These are phyloP conservation scores for Cordilura impudica DNA, from an alignment of 2,888 invertebrate genomes.

Conservation along the genomic window DNA sequence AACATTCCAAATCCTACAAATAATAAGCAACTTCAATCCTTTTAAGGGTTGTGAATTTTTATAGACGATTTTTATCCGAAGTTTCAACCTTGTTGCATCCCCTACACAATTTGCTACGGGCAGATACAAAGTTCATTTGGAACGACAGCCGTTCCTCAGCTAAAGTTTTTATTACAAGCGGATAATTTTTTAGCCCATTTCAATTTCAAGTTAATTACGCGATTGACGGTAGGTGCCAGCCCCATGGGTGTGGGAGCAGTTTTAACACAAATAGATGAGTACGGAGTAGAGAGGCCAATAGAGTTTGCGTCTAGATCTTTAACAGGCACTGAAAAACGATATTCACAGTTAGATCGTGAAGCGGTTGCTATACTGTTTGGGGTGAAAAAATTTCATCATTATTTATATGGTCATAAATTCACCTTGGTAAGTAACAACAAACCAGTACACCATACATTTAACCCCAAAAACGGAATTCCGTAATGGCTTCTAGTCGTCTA, in stretches of 20 bases:
- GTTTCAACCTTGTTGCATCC: conserved; percentile 16
- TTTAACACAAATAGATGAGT: conserved; percentile 68
- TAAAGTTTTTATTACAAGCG: conserved; percentile 23
- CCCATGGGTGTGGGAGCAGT: conserved; percentile 68
- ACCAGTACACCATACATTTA: conserved; percentile 41
- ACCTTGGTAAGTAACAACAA: conserved; percentile 45
- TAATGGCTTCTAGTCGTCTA: conserved; percentile 67
- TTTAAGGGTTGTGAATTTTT: conserved; percentile 64
- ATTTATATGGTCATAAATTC: conserved; percentile 39
- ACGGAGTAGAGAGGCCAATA: conserved; percentile 72
- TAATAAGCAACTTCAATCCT: conserved; percentile 62
- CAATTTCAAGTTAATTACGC: conserved; percentile 62
- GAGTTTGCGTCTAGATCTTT: conserved; percentile 71
- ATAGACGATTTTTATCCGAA: conserved; percentile 37
- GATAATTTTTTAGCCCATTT: conserved; percentile 64
- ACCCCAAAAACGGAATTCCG: conserved; percentile 49
- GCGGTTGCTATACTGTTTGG: conserved; percentile 71
- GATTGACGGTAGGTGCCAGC: conserved; percentile 67
- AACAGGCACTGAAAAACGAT: conserved; percentile 67
- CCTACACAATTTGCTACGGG: conserved; percentile 21
- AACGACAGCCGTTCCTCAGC: conserved; percentile 65
- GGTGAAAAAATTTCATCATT: conserved; percentile 69
- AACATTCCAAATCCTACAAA: conserved; percentile 58
- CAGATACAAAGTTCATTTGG: conserved; percentile 63
- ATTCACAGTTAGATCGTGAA: conserved; percentile 68